These are phyloP conservation scores for Terrapene triunguis DNA, from an alignment of 2,113 vertebrate genomes.

Conservation along the genomic window DNA sequence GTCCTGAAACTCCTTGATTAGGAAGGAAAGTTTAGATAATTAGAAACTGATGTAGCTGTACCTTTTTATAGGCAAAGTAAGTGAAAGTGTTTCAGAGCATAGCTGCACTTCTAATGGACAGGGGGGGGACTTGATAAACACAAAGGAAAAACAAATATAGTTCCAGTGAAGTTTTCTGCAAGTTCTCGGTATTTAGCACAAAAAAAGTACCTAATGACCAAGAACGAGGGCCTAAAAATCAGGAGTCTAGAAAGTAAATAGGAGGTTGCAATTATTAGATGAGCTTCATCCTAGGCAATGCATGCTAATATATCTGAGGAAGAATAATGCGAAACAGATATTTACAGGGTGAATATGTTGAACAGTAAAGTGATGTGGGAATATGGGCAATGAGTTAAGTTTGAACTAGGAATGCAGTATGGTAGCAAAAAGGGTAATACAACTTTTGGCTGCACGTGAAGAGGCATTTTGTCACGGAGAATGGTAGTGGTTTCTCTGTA, in stretches of 20 bases:
- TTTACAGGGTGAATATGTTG: neutral
- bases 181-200: neutral
- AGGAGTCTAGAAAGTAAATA: neutral
- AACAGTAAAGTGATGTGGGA: neutral
- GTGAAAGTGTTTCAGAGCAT: neutral
- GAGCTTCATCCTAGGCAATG: neutral
- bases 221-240: fast-evolving
- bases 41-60: neutral
- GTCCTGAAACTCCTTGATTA: neutral
- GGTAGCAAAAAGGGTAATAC: neutral
- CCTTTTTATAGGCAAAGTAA: neutral
- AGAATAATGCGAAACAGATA: neutral
- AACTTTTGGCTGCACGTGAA: neutral
- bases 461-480: neutral
- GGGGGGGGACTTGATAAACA: neutral
- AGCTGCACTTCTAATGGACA: neutral
- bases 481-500: neutral
- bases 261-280: neutral
- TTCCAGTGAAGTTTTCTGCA: neutral
- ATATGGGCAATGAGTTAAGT: neutral
- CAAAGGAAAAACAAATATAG: neutral
- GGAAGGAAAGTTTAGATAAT: neutral
- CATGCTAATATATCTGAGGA: neutral
- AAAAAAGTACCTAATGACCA: neutral
- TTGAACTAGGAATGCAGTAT: neutral